These are phyloP conservation scores for Ceratosolen fusciceps DNA, from an alignment of 1,140 invertebrate species.

Conservation along the genomic window DNA sequence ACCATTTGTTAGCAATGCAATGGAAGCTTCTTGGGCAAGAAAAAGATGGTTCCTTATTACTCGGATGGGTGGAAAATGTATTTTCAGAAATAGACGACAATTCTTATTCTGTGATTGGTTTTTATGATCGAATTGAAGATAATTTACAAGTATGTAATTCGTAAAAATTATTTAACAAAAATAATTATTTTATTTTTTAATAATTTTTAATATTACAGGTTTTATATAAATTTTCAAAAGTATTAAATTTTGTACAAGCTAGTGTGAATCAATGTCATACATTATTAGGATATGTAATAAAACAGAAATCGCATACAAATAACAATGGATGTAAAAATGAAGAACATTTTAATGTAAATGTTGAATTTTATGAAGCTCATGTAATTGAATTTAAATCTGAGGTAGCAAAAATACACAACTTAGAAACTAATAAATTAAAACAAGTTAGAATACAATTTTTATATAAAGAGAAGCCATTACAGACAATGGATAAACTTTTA, in stretches of 20 bases:
- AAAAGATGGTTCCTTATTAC: slow-evolving; percentile 78
- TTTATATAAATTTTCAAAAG: slow-evolving; percentile 76
- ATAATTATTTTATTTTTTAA: background rate
- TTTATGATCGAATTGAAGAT: slow-evolving; percentile 64
- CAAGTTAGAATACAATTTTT: slow-evolving; percentile 86
- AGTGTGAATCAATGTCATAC: slow-evolving; percentile 79
- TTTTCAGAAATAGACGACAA: slow-evolving; percentile 60
- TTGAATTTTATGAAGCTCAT: slow-evolving; percentile 69
- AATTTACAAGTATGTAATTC: slow-evolving; percentile 58
- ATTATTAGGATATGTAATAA: slow-evolving; percentile 78
- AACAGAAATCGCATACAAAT: slow-evolving; percentile 60
- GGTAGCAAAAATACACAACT: slow-evolving; percentile 69
- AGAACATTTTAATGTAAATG: slow-evolving; percentile 48
- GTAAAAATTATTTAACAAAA: background rate
- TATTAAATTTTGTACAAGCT: slow-evolving; percentile 82
- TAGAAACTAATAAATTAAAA: slow-evolving; percentile 73
- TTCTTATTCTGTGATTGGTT: slow-evolving; percentile 64
- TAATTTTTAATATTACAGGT: slow-evolving; percentile 65
- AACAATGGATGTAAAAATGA: slow-evolving; percentile 32
- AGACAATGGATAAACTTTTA: slow-evolving; percentile 78
- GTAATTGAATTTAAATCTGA: slow-evolving; percentile 75
- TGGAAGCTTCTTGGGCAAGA: slow-evolving; percentile 85
- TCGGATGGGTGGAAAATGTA: slow-evolving; percentile 78
- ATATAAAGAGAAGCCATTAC: slow-evolving; percentile 78
- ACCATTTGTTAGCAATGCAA: slow-evolving; percentile 74